Base-by-base conservation (phyloP, 2,797 vertebrate genomes). In the Pseudopleuronectes americanus region DNA sequence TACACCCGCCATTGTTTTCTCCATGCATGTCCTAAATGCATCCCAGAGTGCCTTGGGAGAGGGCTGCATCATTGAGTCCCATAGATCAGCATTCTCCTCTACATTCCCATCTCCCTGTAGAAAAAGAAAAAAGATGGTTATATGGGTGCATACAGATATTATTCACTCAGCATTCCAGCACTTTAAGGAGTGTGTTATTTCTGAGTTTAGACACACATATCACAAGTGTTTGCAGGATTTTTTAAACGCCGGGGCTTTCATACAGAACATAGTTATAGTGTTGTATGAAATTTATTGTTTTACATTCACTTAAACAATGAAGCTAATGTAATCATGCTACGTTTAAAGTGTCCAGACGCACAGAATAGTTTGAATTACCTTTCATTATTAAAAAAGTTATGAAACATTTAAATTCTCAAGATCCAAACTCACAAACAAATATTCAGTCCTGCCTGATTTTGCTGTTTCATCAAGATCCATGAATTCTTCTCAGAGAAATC, bases 1-100 rank as follows among this genome's bases (percentile, higher is more conserved):
- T 91, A 91, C 86, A 87, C 68, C 83, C 81, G 68, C 87, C 82
- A 89, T 90, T 92, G 88, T 93, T 94, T 93, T 88, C 80, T 85
- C 84, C 88, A 84, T 87, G 81, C 88, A 85, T 90, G 85, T 92
- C 88, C 83, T 92, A 87, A 90, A 86, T 88, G 87, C 74, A 89
- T 93, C 85, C 79, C 87, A 85, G 83, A 90, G 81, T 89, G 89
- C 89, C 87, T 83, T 88, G 86, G 89, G 91, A 90, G 79, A 85
- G 77, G 57, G 74, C 68, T 76, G 90, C 87, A 88, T 87, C 88
- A 88, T 80, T 89, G 89, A 77, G 71, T 76, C 71, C 83, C 77
- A 90, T 90, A 88, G 83, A 91, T 92, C 92, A 93, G 71, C 67
- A 12, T 80, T 79, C 58, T 75, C 66, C 65, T 84, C 81, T 36